Percentiles rank a stretch among this genome's conserved stretches.
phyloP scores from a whole-genome alignment of 2,113 vertebrate genomes.

The Spea multiplicata region DNA sequence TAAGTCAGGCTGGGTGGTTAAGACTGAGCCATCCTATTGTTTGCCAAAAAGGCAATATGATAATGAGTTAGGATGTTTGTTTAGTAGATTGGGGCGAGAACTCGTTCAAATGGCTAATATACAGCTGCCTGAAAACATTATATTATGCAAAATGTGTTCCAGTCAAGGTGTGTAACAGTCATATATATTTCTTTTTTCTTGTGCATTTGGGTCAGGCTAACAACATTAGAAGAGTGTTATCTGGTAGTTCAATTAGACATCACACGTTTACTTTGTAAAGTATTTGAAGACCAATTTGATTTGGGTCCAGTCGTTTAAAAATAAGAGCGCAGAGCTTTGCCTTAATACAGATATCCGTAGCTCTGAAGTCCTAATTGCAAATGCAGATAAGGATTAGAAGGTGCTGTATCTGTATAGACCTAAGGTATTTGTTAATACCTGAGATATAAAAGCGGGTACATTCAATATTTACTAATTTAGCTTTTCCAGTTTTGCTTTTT shows the following conservation, averaged over 20 bases:
- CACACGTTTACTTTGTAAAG: slow-evolving; percentile 67
- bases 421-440: slow-evolving; percentile 74
- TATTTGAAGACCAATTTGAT: slow-evolving; percentile 73
- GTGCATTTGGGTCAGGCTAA: slow-evolving; percentile 50
- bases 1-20: too few relatives aligned
- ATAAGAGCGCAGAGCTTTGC: slow-evolving; percentile 63
- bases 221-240: slow-evolving; percentile 61
- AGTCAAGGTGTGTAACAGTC: slow-evolving; percentile 49
- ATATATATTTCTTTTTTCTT: slow-evolving; percentile 38
- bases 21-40: too few relatives aligned
- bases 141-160: background rate
- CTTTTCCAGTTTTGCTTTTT: slow-evolving; percentile 60
- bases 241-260: slow-evolving; percentile 69
- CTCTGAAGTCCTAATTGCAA: slow-evolving; percentile 80
- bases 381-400: slow-evolving; percentile 76
- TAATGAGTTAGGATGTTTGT: too few relatives aligned
- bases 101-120: too few relatives aligned
- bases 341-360: slow-evolving; percentile 65
- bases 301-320: slow-evolving; percentile 67
- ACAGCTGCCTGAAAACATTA: too few relatives aligned
- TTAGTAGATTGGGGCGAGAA: too few relatives aligned
- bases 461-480: slow-evolving; percentile 69
- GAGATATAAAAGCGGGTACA: slow-evolving; percentile 62
- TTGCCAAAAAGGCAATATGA: too few relatives aligned
- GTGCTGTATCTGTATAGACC: slow-evolving; percentile 68